Percentiles rank a stretch among this genome's conserved stretches.
Conservation (phyloP, 2,797 vertebrate species). For the Ibycter americanus region DNA sequence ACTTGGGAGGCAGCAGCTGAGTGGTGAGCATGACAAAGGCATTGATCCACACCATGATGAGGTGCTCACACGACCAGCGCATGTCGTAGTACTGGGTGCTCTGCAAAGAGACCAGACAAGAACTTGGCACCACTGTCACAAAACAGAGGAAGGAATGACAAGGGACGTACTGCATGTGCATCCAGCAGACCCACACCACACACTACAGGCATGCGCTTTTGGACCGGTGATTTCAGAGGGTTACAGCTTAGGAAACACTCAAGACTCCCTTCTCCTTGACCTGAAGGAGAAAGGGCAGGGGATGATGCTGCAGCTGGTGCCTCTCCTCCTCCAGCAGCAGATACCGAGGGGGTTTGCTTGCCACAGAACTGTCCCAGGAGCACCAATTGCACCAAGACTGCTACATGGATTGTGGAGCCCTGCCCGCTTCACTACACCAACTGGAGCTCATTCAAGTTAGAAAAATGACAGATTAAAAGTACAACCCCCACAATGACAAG, state of each 20-base stretch:
- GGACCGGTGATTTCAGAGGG: conserved; percentile 33
- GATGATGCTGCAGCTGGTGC: background rate
- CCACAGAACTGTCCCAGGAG: background rate
- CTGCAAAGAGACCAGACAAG: conserved; percentile 77
- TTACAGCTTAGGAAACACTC: conserved; percentile 33
- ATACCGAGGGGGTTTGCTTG: background rate
- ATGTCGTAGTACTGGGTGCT: conserved; percentile 99
- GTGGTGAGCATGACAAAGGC: conserved; percentile 99
- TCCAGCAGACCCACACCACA: conserved; percentile 69
- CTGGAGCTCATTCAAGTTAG: background rate
- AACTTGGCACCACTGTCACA: conserved; percentile 1
- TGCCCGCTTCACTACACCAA: background rate
- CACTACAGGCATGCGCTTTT: conserved; percentile 69
- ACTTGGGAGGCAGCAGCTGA: conserved; percentile 94
- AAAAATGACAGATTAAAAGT: background rate
- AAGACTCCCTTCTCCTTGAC: conserved; percentile 29
- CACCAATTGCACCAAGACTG: background rate
- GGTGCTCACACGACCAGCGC: conserved; percentile 99
- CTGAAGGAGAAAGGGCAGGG: conserved; percentile 32
- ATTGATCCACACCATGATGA: conserved; percentile 99
- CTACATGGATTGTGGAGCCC: background rate
- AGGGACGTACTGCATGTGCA: conserved; percentile 25
- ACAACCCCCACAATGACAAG: background rate
- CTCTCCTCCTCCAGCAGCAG: conserved; percentile 7
- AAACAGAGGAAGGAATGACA: background rate